These are phyloP conservation scores for Trochalopteron elliotii DNA, from an alignment of 2,113 vertebrate species.

Conservation along the genomic window DNA sequence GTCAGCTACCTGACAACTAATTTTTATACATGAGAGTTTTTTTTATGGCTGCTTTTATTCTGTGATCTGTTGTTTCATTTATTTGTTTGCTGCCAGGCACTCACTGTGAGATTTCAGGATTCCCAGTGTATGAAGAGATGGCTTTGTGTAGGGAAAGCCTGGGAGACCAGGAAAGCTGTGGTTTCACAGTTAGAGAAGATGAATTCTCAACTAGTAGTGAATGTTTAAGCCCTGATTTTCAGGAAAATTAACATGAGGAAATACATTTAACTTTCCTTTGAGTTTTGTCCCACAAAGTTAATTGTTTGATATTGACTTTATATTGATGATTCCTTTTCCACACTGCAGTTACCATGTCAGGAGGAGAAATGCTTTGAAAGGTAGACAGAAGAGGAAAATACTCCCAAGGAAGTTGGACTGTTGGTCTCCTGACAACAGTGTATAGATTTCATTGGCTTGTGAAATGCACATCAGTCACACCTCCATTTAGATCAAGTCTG, in stretches of 20 bases:
- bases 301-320: constrained; percentile 18
- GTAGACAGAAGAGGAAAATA: constrained; percentile 4
- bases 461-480: constrained; percentile 44
- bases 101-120: constrained; percentile 27
- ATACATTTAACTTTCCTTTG: constrained; percentile 27
- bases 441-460: constrained; percentile 41
- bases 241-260: background rate
- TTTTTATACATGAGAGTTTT: background rate
- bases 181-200: background rate
- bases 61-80: constrained; percentile 31
- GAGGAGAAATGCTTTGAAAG: background rate
- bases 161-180: background rate
- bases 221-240: background rate
- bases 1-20: constrained; percentile 38
- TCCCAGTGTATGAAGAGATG: background rate
- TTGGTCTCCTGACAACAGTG: background rate
- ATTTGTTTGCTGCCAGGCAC: constrained; percentile 36
- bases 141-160: background rate
- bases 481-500: constrained; percentile 1
- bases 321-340: constrained; percentile 24
- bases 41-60: constrained; percentile 45
- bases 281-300: constrained; percentile 28
- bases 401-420: background rate
- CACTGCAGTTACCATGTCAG: background rate
- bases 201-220: background rate